A percentile compares a stretch with the other conserved stretches of the same genome.
Conservation (phyloP, 2,113 vertebrate species). For the Petrocephalus microphthalmus region DNA sequence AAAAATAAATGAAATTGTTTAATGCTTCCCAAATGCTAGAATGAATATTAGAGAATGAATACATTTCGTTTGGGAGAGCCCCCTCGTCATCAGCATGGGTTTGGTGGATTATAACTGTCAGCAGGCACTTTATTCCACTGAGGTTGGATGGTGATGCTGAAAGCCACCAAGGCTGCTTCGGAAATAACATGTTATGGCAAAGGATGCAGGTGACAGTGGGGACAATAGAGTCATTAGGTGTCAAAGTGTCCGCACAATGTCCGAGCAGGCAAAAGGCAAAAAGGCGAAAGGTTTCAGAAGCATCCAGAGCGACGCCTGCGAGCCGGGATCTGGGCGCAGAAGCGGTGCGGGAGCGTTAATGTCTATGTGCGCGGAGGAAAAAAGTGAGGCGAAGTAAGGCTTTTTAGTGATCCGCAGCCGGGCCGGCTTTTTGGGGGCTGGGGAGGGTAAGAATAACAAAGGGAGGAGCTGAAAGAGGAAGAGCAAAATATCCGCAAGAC, state of each 20-base stretch:
- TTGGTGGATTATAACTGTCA: background rate
- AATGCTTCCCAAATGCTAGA: background rate
- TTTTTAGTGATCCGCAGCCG: background rate
- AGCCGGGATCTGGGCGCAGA: background rate
- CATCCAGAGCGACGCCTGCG: background rate
- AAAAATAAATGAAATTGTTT: background rate
- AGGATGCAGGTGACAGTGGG: background rate
- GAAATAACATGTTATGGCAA: background rate
- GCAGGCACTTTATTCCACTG: background rate
- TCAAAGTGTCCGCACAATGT: background rate
- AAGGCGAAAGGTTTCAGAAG: background rate
- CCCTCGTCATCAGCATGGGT: background rate
- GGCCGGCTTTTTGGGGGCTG: background rate
- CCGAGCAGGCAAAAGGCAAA: background rate
- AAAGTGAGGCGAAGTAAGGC: background rate
- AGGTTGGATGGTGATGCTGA: background rate
- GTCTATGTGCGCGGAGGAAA: background rate
- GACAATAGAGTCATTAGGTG: background rate
- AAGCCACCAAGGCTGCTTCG: background rate
- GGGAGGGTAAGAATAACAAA: background rate
- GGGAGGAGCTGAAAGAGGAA: background rate
- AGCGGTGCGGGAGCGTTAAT: background rate
- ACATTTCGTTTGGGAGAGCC: background rate
- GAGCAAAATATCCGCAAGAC: background rate
- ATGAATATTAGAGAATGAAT: background rate